Evolutionary conservation across 2,888 invertebrate species (phyloP).

Genomic region (Acanthosepion pharaonis): DNA sequence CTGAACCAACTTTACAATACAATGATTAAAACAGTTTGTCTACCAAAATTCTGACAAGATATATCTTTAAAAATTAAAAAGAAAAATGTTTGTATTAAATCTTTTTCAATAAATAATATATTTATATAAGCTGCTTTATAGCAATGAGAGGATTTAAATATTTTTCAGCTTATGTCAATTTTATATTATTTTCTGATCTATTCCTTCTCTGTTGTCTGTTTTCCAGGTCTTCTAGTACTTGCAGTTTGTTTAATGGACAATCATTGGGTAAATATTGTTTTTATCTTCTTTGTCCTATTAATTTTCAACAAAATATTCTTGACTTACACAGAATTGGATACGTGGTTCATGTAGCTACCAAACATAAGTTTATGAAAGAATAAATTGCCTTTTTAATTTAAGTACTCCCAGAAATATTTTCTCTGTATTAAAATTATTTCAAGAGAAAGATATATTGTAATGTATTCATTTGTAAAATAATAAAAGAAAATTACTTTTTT

Average conservation of each 20-base stretch:
- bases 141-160: neutral
- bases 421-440: neutral
- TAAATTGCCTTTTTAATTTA: too few species aligned
- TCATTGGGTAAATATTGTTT: neutral
- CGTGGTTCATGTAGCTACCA: neutral
- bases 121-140: neutral
- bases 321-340: neutral
- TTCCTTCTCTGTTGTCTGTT: neutral
- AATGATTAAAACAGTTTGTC: too few species aligned
- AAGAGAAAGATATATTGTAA: too few species aligned
- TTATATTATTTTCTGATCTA: neutral
- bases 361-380: too few species aligned
- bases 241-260: neutral
- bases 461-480: too few species aligned
- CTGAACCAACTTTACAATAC: too few species aligned
- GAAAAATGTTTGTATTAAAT: too few species aligned
- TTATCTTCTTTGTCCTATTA: neutral
- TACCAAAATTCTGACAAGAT: too few species aligned
- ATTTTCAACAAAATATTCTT: neutral
- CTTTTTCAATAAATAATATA: too few species aligned
- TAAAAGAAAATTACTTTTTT: too few species aligned
- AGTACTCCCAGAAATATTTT: too few species aligned
- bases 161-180: neutral
- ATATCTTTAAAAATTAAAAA: too few species aligned
- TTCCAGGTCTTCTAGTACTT: neutral